Evolutionary conservation across 2,888 invertebrate species (phyloP), one percentile per base, ranked within the genome.

Genomic region (Ctenicera cuprea): DNA sequence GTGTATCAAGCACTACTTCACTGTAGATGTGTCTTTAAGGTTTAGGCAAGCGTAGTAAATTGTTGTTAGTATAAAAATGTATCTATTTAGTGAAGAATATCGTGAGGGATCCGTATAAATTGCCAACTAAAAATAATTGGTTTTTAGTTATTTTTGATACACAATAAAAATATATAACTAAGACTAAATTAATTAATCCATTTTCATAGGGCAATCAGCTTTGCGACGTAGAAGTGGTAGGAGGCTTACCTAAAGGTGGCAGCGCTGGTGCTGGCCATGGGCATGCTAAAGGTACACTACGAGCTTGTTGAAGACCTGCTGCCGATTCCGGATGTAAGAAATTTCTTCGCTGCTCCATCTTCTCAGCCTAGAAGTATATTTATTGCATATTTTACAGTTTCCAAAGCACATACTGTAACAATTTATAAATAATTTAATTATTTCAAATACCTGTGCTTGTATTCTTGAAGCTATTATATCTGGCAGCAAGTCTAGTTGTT

Each of bases 241-340:
- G 65, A 70, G 80, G 76, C 64, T 76, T 78, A 22, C 74, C 67
- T 69, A 77, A 72, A 81, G 94, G 93, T 82, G 94, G 89, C 79
- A 94, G 91, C 77, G 94, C 93, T 85, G 94, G 94, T 76, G 92
- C 93, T 77, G 95, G 94, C 95, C 95, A 95, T 75, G 94, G 94
- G 85, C 94, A 93, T 79, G 93, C 90, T 80, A 90, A 89, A 80
- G 91, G 87, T n/a, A 87, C 87, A 77, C 87, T 87, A 67, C 87
- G 82, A 33, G 87, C 86, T 79, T 87, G 86, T 76, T 87, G 87
- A 30, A 87, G 80, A 65, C 87, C 88, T 59, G 94, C 95, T 76
- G 96, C 95, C 74, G 95, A 93, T 85, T 96, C 96, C 57, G 96
- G 96, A 87, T 96, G 96, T 77, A 96, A 90, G 88, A 94, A 96